Evolutionary conservation across 2,888 invertebrate genomes (phyloP), one percentile per base, ranked within the genome.

Genomic region (Chaitophorus viminalis): DNA sequence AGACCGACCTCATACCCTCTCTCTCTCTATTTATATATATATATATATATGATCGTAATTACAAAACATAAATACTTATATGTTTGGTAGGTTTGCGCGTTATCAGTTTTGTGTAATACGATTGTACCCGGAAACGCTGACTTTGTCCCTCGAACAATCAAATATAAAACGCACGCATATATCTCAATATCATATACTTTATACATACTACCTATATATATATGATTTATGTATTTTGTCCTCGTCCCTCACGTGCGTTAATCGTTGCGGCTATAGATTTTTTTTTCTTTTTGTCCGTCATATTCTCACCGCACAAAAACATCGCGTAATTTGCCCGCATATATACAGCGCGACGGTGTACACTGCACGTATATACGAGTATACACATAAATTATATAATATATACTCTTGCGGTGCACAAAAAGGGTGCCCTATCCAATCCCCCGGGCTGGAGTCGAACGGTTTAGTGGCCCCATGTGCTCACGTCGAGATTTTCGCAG

Each of bases 361-460:
- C n/a, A n/a, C n/a, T n/a, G n/a, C n/a, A n/a, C n/a, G n/a, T n/a
- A n/a, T n/a, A n/a, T n/a, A n/a, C n/a, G 14, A 17, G 60, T n/a
- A n/a, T 18, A 25, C 39, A 39, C 68, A 17, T n/a, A 46, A 14
- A 46, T 46, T 46, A 46, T 46, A 2, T 46, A 46, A 14, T 46
- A n/a, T 8, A 39, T 8, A 3, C 36, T 25, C 33, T n/a, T n/a
- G 25, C 25, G 29, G 18, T 25, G 21, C 21, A 25, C 36, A 60
- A 46, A 54, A 70, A 31, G 72, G 70, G 70, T 33, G 33, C 9
- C 18, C 79, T 25, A 39, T 39, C 52, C 11, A 68, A 75, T 76
- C 76, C 84, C 74, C 54, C 72, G 83, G 83, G 84, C 74, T 31
- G 33, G 68, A 77, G 85, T 85, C 85, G 77, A 77, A 85, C 85